Evolutionary conservation across 2,797 vertebrate genomes (phyloP).

Genomic region (Xenentodon cancila): DNA sequence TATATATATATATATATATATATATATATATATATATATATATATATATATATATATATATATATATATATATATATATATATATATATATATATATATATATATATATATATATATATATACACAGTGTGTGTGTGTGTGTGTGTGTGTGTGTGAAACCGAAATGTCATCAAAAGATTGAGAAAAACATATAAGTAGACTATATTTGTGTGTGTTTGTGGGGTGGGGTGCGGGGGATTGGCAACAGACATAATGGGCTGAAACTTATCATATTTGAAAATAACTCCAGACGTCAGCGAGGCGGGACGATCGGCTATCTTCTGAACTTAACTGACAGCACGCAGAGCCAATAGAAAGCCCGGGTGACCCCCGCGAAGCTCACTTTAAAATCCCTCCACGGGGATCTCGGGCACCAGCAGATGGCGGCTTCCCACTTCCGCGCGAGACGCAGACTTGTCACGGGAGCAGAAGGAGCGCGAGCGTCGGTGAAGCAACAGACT

Average conservation of each 20-base stretch:
- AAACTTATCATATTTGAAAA: conserved; percentile 59
- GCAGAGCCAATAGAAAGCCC: conserved; percentile 85
- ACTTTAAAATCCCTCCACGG: conserved; percentile 89
- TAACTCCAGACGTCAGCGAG: conserved; percentile 43
- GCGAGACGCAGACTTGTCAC: conserved; percentile 34
- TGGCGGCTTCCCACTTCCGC: conserved; percentile 82
- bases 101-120: too few species aligned
- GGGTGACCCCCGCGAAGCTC: conserved; percentile 76
- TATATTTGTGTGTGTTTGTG: too few species aligned
- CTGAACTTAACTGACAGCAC: conserved; percentile 85
- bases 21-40: too few species aligned
- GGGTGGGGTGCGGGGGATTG: background rate
- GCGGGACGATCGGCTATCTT: background rate
- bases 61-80: too few species aligned
- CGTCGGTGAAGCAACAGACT: too few species aligned
- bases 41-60: too few species aligned
- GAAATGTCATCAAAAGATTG: conserved; percentile 12
- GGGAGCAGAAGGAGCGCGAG: conserved; percentile 31
- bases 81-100: too few species aligned
- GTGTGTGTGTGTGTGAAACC: too few species aligned
- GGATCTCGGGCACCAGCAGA: conserved; percentile 82
- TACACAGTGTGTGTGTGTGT: too few species aligned
- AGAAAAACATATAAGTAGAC: background rate
- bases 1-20: too few species aligned
- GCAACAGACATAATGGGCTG: conserved; percentile 44